Conservation (phyloP, 1,140 invertebrate genomes). For the Neomicropteryx cornuta region DNA sequence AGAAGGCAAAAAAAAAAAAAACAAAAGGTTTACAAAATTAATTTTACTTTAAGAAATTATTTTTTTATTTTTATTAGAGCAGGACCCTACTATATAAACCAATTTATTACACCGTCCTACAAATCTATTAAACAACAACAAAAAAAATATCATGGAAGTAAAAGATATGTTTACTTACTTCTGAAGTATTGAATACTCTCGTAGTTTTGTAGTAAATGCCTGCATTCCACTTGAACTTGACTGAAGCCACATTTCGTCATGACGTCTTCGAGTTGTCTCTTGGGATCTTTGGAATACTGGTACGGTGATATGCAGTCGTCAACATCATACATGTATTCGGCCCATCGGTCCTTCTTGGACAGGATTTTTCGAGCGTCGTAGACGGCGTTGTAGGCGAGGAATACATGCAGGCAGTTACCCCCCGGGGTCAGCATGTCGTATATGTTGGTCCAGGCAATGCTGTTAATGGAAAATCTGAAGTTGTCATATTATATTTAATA, state of each 20-base stretch:
- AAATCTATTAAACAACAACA: conserved; percentile 4
- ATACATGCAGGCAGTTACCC: conserved; percentile 58
- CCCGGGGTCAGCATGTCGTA: conserved; percentile 47
- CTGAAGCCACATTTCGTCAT: conserved; percentile 55
- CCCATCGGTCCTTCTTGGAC: conserved; percentile 46
- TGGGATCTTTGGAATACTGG: conserved; percentile 49
- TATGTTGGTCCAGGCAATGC: conserved; percentile 52
- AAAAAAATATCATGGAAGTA: background rate
- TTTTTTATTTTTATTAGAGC: background rate
- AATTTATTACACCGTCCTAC: conserved; percentile 2
- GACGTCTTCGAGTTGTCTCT: conserved; percentile 45
- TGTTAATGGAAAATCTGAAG: conserved; percentile 24
- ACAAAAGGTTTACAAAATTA: too few relatives aligned
- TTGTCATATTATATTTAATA: background rate
- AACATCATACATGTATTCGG: conserved; percentile 52
- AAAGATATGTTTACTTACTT: conserved; percentile 37
- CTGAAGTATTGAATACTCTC: conserved; percentile 43
- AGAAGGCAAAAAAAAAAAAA: too few relatives aligned
- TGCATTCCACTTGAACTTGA: conserved; percentile 48
- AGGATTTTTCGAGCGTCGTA: conserved; percentile 58
- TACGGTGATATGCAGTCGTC: conserved; percentile 53
- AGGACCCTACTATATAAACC: background rate
- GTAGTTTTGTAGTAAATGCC: conserved; percentile 51
- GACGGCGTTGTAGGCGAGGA: conserved; percentile 57
- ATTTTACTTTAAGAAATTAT: background rate